These are phyloP conservation scores for Ecliptopera silaceata DNA, from an alignment of 2,888 invertebrate species.

Conservation along the genomic window DNA sequence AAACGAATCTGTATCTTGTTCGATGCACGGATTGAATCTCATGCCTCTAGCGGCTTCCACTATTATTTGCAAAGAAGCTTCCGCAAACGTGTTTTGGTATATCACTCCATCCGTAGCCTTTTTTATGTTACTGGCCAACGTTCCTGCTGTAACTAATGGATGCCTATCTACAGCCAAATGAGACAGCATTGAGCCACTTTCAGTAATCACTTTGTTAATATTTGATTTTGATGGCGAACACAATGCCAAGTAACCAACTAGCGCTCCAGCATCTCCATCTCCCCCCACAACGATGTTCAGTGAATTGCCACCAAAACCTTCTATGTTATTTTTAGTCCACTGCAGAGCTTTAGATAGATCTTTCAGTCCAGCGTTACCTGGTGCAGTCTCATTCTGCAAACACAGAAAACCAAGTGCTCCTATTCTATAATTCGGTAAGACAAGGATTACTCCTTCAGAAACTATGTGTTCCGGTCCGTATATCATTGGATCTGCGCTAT, in stretches of 20 bases:
- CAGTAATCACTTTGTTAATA: conserved; percentile 63
- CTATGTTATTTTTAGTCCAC: conserved; percentile 64
- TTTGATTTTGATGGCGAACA: conserved; percentile 52
- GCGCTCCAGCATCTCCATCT: conserved; percentile 59
- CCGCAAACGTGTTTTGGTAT: conserved; percentile 34
- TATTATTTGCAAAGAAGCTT: conserved; percentile 40
- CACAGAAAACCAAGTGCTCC: conserved; percentile 72
- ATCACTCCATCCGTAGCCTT: conserved; percentile 20
- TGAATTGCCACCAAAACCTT: conserved; percentile 64
- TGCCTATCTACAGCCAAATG: conserved; percentile 64
- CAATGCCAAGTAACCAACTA: conserved; percentile 62
- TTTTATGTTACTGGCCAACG: conserved; percentile 61
- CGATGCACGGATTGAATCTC: conserved; percentile 59
- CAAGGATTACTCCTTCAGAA: conserved; percentile 54
- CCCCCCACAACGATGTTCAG: conserved; percentile 65
- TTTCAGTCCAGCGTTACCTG: conserved; percentile 71
- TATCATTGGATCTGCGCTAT: conserved; percentile 57
- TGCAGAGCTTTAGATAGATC: conserved; percentile 63
- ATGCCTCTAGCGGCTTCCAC: conserved; percentile 45
- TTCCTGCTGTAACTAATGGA: conserved; percentile 47
- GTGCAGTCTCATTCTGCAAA: conserved; percentile 55
- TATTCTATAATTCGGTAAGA: conserved; percentile 69
- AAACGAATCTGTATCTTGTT: conserved; percentile 47
- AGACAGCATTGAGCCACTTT: conserved; percentile 65
- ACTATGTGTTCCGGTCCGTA: conserved; percentile 68